Evolutionary conservation across 2,797 vertebrate species (phyloP), one percentile per base, ranked within the genome.

Genomic region (Helostoma temminkii): DNA sequence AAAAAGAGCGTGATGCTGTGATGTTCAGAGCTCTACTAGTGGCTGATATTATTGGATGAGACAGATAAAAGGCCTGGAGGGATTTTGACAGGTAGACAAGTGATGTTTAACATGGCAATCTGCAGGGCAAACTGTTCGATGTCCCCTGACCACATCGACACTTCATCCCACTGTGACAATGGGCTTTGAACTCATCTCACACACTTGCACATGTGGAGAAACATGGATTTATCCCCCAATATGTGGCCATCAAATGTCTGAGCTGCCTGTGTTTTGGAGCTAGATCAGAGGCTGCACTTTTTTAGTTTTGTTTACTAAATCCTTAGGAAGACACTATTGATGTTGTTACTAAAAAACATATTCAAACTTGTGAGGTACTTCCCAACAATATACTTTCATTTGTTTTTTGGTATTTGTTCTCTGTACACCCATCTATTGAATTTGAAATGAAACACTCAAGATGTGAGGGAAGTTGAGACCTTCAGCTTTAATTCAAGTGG

Each of bases 51-150:
- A 84, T 84, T 77, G 78, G 73, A 80, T 50, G 28, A 68, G 75
- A 81, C 78, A 65, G 68, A 81, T 76, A 84, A 76, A 82, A 76
- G 80, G 59, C 79, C 74, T 77, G 50, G 48, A 53, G 79, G 78
- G 78, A 82, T 73, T 81, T 68, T 76, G 84, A 89, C 82, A 87
- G 84, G 88, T 85, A 80, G 82, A 86, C 84, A 80, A 89, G 85
- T 70, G 79, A 59, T 84, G 79, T 80, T 88, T 84, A 90, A 88
- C 84, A 88, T 85, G 82, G 67, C 74, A 84, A 87, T 88, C 82
- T 78, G 46, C 68, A 65, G 84, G 84, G 69, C 77, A 67, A 82
- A 66, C 15, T 39, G 68, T 80, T 83, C 52, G 9, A 76, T 78
- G 81, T 78, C 83, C 74, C 67, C 73, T 59, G 77, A 84, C 74